These are phyloP conservation scores for Vulpes vulpes DNA, from an alignment of 2,113 vertebrate genomes.

Conservation along the genomic window DNA sequence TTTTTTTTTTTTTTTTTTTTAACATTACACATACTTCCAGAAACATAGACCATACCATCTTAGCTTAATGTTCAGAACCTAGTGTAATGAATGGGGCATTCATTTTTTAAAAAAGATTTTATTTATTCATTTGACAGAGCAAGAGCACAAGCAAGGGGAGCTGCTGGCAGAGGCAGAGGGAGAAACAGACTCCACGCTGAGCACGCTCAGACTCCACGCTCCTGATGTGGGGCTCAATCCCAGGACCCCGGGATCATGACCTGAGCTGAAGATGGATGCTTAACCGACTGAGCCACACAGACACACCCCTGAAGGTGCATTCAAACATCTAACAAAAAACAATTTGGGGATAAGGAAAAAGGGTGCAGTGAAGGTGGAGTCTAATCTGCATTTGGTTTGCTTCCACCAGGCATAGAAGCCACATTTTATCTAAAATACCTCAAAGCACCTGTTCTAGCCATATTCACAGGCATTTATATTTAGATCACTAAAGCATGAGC, in stretches of 20 bases:
- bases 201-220: too few relatives aligned
- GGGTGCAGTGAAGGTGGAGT: neutral
- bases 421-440: constrained; percentile 34
- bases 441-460: constrained; percentile 7
- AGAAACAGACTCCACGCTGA: too few relatives aligned
- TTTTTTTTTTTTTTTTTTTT: neutral
- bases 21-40: neutral
- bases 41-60: neutral
- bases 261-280: too few relatives aligned
- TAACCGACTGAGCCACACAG: too few relatives aligned
- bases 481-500: neutral
- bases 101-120: neutral
- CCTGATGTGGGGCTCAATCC: too few relatives aligned
- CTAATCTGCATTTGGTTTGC: neutral
- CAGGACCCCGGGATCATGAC: too few relatives aligned
- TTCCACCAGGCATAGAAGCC: neutral
- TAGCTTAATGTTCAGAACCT: neutral
- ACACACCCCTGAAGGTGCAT: neutral
- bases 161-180: too few relatives aligned
- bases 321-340: neutral
- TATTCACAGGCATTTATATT: neutral
- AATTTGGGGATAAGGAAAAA: neutral
- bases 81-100: neutral
- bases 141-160: too few relatives aligned
- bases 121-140: too few relatives aligned